Conservation (phyloP, 2,113 vertebrate species). For the Psammodynastes pulverulentus region DNA sequence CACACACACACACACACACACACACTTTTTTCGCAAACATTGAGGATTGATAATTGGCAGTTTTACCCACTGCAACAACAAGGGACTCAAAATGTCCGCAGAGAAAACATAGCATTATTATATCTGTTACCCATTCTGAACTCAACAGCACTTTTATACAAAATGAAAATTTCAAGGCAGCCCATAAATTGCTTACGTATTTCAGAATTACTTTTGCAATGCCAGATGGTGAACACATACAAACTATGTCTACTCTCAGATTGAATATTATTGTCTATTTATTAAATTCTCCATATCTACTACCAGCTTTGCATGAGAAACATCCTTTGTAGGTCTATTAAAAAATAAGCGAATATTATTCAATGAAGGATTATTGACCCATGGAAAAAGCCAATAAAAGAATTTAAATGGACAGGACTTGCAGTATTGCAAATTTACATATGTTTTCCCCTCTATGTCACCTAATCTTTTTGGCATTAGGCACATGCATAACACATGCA, state of each 20-base stretch:
- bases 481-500: not conserved
- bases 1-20: too few species aligned
- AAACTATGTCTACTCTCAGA: not conserved
- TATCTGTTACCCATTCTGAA: not conserved
- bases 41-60: not conserved
- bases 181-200: too few species aligned
- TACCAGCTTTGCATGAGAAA: not conserved
- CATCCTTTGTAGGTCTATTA: not conserved
- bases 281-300: not conserved
- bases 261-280: not conserved
- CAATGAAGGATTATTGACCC: not conserved
- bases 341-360: not conserved
- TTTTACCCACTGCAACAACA: slow-evolving; percentile 3
- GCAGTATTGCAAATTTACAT: not conserved
- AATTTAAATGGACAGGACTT: not conserved
- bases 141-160: not conserved
- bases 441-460: not conserved
- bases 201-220: not conserved
- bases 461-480: not conserved
- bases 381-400: not conserved
- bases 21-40: not conserved
- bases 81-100: not conserved
- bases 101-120: not conserved
- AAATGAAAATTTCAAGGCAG: not conserved
- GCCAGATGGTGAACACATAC: not conserved